A percentile compares a stretch with the other conserved stretches of the same genome.
These are phyloP conservation scores for Labroides dimidiatus DNA, from an alignment of 2,797 vertebrate species.

Conservation along the genomic window DNA sequence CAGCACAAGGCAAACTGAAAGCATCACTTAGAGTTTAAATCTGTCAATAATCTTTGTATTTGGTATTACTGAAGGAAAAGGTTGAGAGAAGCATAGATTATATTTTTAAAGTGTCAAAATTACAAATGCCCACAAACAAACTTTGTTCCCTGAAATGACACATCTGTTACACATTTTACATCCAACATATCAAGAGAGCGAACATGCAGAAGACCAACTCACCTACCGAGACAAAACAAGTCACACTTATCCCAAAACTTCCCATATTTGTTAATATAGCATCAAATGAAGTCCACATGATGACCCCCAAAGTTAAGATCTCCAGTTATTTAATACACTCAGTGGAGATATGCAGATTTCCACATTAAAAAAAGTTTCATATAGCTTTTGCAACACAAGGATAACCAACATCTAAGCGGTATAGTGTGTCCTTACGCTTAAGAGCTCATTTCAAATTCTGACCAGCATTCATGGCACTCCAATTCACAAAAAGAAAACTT, in stretches of 20 bases:
- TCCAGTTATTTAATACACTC: constrained; percentile 56
- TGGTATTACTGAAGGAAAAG: constrained; percentile 43
- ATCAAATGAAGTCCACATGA: constrained; percentile 6
- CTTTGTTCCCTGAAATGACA: constrained; percentile 57
- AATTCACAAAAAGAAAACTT: not conserved
- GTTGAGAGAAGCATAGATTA: constrained; percentile 2
- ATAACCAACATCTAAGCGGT: not conserved
- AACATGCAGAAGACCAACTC: constrained; percentile 37
- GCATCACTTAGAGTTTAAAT: constrained; percentile 17
- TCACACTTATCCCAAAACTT: constrained; percentile 7
- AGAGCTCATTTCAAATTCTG: not conserved
- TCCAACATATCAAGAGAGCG: constrained; percentile 25
- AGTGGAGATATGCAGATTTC: not conserved
- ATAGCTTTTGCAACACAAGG: not conserved
- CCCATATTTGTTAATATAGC: not conserved
- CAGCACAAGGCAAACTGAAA: constrained; percentile 37
- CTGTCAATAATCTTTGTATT: constrained; percentile 40
- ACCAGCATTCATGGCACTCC: not conserved
- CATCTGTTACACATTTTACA: constrained; percentile 19
- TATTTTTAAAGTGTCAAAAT: constrained; percentile 25
- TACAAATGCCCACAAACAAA: constrained; percentile 52
- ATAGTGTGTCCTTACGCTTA: not conserved
- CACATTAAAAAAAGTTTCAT: not conserved
- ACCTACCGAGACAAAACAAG: constrained; percentile 3
- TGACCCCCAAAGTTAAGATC: constrained; percentile 1